Percentiles rank a stretch among this genome's conserved stretches.
Conservation (phyloP, 2,113 vertebrate species). For the Thryonomys swinderianus region DNA sequence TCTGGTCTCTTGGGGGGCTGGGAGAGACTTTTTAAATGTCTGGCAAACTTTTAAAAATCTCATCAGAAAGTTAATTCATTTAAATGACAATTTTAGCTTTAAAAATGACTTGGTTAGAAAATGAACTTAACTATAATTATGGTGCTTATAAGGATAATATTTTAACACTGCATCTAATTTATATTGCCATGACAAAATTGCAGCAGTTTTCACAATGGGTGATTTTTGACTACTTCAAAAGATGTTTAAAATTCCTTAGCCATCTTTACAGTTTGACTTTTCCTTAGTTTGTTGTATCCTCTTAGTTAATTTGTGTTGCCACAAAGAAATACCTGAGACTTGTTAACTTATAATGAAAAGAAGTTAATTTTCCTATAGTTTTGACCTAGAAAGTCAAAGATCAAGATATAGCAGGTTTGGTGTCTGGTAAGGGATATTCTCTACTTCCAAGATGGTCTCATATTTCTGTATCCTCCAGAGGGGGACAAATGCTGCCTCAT, state of each 20-base stretch:
- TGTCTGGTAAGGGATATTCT: neutral
- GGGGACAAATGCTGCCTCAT: neutral
- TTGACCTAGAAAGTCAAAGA: neutral
- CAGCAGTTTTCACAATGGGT: neutral
- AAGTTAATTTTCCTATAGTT: neutral
- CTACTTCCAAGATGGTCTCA: neutral
- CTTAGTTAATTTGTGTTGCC: neutral
- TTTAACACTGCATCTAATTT: slow-evolving; percentile 42
- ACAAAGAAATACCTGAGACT: neutral
- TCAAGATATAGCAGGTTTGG: neutral
- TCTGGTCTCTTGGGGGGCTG: neutral
- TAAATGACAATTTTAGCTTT: slow-evolving; percentile 20
- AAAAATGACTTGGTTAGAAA: slow-evolving; percentile 32
- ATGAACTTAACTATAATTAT: neutral
- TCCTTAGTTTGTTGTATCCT: neutral
- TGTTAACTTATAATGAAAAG: neutral
- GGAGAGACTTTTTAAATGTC: neutral
- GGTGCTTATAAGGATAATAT: neutral
- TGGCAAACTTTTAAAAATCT: neutral
- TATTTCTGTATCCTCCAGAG: neutral
- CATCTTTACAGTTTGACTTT: neutral
- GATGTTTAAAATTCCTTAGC: neutral
- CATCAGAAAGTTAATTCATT: slow-evolving; percentile 25
- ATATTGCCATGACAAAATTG: slow-evolving; percentile 20
- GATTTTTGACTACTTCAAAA: slow-evolving; percentile 10